Evolutionary conservation across 2,113 vertebrate genomes (phyloP), one percentile per base, ranked within the genome.

Genomic region (Tauraco erythrolophus): DNA sequence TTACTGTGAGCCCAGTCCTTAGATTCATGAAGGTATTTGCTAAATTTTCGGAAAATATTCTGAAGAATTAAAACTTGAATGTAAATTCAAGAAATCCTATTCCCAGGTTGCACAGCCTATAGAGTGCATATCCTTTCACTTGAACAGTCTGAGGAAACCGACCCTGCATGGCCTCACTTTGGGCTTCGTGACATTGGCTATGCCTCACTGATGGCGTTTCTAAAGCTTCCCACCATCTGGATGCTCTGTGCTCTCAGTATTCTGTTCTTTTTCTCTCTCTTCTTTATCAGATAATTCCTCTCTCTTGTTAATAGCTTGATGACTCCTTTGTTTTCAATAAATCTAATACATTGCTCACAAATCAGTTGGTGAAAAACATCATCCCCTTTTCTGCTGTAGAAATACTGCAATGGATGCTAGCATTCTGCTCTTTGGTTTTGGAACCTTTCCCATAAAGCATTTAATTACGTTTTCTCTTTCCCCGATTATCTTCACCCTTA

Each of bases 391-490:
- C 84, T 84, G 48, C 53, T 72, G 15, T 46, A 68, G 76, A 72
- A 64, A 80, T 64, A 72, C 35, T 62, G 57, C 25, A 80, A 4
- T 50, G 61, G 75, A 39, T 68, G 25, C 45, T 76, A 33, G 46
- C 19, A 41, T 85, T 83, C 79, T 62, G 35, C 53, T 84, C 28
- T 5, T 1, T 75, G 76, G 45, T 71, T 71, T 86, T 93, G 68
- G 76, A 96, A 84, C n/a, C 25, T 64, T 91, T 89, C 88, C 62
- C 62, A 28, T 68, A 76, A 72, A 68, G 19, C 21, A 72, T 86
- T 83, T 83, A 62, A 86, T 91, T 85, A 68, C 58, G 12, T 89
- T 94, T 96, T 83, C 48, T 76, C 13, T 93, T 91, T 87, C 25
- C 53, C 33, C 93, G 22, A 88, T 86, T 91, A 68, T 76, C 43